A percentile compares a stretch with the other conserved stretches of the same genome.
phyloP scores from a whole-genome alignment of 2,797 vertebrate genomes.

The Limnodromus scolopaceus region DNA sequence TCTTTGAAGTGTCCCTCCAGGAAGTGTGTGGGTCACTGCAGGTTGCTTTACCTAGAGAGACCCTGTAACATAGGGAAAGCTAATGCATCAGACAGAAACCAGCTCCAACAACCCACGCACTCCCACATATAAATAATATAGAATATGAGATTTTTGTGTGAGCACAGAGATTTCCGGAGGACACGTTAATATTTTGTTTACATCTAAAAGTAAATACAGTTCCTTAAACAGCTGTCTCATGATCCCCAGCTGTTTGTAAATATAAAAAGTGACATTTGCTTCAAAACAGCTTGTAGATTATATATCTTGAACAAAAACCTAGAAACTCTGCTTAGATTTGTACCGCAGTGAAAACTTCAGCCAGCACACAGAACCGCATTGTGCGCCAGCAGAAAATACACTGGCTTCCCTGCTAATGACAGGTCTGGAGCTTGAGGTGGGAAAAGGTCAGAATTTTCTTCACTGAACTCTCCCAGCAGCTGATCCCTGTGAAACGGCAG shows the following conservation, averaged over 20 bases:
- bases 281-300: constrained; percentile 8
- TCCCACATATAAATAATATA: constrained; percentile 1
- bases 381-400: fast-evolving
- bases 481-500: fast-evolving
- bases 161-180: constrained; percentile 47
- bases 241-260: constrained; percentile 4
- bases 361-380: fast-evolving
- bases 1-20: background rate
- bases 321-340: background rate
- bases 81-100: background rate
- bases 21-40: background rate
- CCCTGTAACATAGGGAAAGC: background rate
- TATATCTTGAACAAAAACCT: background rate
- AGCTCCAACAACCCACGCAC: background rate
- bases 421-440: background rate
- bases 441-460: background rate
- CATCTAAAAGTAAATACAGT: constrained; percentile 36
- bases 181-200: constrained; percentile 52
- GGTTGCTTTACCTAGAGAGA: background rate
- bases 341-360: background rate
- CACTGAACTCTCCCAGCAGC: background rate
- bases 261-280: constrained; percentile 3
- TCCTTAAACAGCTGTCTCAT: constrained; percentile 42
- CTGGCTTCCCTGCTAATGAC: background rate
- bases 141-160: constrained; percentile 1